phyloP scores from a whole-genome alignment of 2,113 vertebrate species.

The Sinocyclocheilus rhinocerous region DNA sequence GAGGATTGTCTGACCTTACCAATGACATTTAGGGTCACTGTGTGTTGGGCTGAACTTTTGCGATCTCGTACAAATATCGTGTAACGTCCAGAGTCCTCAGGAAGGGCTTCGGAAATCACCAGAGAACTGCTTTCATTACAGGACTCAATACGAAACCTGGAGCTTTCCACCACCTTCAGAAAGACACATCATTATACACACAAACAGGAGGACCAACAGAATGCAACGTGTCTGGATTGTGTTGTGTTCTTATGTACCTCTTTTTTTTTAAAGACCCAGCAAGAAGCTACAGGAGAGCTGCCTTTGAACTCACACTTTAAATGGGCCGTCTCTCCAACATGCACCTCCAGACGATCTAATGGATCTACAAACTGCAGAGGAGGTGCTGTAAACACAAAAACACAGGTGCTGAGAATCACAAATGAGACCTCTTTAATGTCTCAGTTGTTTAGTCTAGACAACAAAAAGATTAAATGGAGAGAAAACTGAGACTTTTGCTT shows the following conservation, averaged over 20 bases:
- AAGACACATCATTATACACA: slow-evolving; percentile 11
- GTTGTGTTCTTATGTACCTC: slow-evolving; percentile 63
- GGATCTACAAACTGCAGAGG: slow-evolving; percentile 67
- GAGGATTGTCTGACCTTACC: slow-evolving; percentile 62
- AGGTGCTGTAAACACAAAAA: slow-evolving; percentile 58
- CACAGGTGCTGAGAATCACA: background rate
- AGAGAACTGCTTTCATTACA: slow-evolving; percentile 67
- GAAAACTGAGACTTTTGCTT: background rate
- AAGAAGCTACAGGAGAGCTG: slow-evolving; percentile 71
- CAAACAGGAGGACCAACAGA: background rate
- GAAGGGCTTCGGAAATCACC: slow-evolving; percentile 67
- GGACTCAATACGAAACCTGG: slow-evolving; percentile 69
- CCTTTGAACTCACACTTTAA: slow-evolving; percentile 71
- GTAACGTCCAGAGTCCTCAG: slow-evolving; percentile 74
- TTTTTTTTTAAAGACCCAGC: slow-evolving; percentile 78
- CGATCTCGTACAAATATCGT: slow-evolving; percentile 71
- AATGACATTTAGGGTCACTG: slow-evolving; percentile 71
- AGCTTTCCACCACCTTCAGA: slow-evolving; percentile 66
- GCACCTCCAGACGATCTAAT: slow-evolving; percentile 67
- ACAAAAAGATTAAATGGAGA: background rate
- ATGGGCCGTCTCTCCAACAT: slow-evolving; percentile 63
- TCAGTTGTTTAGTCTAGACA: background rate
- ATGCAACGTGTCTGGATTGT: background rate
- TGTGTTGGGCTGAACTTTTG: slow-evolving; percentile 72
- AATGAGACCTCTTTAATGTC: background rate